Base-by-base conservation (phyloP, 2,888 invertebrate species). In the Muschampia plurimacula region DNA sequence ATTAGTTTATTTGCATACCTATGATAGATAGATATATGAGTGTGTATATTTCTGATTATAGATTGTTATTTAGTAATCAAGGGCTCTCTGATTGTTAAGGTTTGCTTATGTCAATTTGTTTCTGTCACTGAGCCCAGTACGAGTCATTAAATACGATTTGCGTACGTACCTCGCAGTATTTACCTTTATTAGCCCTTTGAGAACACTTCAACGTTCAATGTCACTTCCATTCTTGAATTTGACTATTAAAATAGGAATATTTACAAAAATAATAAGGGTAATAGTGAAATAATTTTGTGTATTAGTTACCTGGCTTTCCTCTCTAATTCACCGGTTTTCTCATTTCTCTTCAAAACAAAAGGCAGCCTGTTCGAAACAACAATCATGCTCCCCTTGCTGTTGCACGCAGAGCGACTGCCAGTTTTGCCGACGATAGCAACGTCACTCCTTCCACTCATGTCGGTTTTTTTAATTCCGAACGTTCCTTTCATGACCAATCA, bases 291-390 rank as follows among this genome's bases (percentile, higher is more conserved):
- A 63, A 67, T 67, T 8, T 63, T 28, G 36, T 72, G 36, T 74
- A 66, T 74, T 41, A 75, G 72, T 95, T 90, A 98, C 98, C 98
- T 98, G 84, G 98, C 97, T 90, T 97, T 97, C 77, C 98, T 95
- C 81, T 97, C 96, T 82, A 98, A 95, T 62, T 95, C 94, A 63
- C 96, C 96, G 74, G 96, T 96, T 81, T 95, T 95, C 69, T 96
- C 95, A 93, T 97, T 96, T 86, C 97, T 95, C 85, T 96, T 96
- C 76, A 98, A 94, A 77, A 98, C 97, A 92, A 98, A 98, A 8
- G 98, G 98, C 86, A 98, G 94, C 80, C 98, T 95, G 92, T 98
- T 98, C 78, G 98, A 98, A 74, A 98, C 98, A 80, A 98, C 98
- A 83, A 98, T 98, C 95, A 98, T 96, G 86, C 97, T 97, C 80